Percentiles rank a stretch among this genome's conserved stretches.
Evolutionary conservation across 2,113 vertebrate species (phyloP).

Genomic region (Ancistrus triradiatus): DNA sequence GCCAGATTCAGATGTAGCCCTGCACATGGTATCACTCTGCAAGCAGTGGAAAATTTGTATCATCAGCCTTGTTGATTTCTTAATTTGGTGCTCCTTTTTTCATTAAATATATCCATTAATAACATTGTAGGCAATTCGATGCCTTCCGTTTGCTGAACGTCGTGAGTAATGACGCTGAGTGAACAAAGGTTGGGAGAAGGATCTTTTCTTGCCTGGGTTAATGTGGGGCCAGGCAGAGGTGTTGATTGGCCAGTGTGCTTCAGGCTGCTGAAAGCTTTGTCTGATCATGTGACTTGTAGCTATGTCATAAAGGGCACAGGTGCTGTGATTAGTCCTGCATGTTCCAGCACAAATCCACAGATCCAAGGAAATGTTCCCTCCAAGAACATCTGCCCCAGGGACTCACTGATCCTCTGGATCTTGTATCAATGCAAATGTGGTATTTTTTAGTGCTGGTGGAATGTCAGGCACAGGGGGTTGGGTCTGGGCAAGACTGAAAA

Average conservation of each 20-base stretch:
- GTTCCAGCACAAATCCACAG: slow-evolving; percentile 61
- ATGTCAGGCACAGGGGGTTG: slow-evolving; percentile 45
- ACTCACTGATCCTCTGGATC: slow-evolving; percentile 60
- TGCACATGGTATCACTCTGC: slow-evolving; percentile 56
- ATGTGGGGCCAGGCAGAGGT: slow-evolving; percentile 41
- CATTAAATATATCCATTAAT: slow-evolving; percentile 44
- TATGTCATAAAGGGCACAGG: slow-evolving; percentile 68
- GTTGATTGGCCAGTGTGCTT: slow-evolving; percentile 37
- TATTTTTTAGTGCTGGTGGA: slow-evolving; percentile 54
- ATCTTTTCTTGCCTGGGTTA: slow-evolving; percentile 42
- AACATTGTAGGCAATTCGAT: slow-evolving; percentile 30
- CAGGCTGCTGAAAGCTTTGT: slow-evolving; percentile 17
- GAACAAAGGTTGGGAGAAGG: slow-evolving; percentile 34
- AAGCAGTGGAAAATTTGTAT: slow-evolving; percentile 41
- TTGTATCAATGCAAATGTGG: slow-evolving; percentile 60
- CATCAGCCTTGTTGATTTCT: slow-evolving; percentile 33
- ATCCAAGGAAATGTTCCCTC: slow-evolving; percentile 53
- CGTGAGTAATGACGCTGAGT: slow-evolving; percentile 38
- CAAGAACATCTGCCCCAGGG: slow-evolving; percentile 49
- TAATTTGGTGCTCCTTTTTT: slow-evolving; percentile 34
- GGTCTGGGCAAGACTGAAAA: slow-evolving; percentile 5
- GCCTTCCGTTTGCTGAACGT: slow-evolving; percentile 35
- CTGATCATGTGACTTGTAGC: slow-evolving; percentile 52
- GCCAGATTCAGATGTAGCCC: slow-evolving; percentile 52
- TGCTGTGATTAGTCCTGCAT: slow-evolving; percentile 68